Base-by-base conservation (phyloP, 2,797 vertebrate species). In the Enteromius viviparus region DNA sequence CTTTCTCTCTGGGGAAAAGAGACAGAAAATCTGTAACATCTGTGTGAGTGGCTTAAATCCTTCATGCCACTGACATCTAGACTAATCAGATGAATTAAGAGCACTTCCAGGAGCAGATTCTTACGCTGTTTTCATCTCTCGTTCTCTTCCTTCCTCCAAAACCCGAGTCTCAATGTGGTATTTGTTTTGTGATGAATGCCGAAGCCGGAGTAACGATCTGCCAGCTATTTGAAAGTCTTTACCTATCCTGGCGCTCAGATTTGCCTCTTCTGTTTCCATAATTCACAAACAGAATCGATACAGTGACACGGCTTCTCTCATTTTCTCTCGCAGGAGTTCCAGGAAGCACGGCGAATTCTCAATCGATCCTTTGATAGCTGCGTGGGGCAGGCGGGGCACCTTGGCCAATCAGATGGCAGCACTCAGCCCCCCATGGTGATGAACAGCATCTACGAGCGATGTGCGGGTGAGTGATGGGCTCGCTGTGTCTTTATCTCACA, bases 321-420 rank as follows among this genome's bases (percentile, higher is more conserved):
- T 81, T 60, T 47, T 78, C 51, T 81, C 51, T 80, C 62, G 49
- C 80, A 88, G 88, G 88, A 88, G 79, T 83, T 80, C 78, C 74
- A 71, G n/a, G 87, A 89, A 76, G 78, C 45, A 75, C 83, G 81
- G 12, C 69, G 87, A 77, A 83, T 92, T 83, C 90, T 92, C 37
- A 96, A 92, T 87, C 84, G 89, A 15, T 87, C 91, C 40, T 88
- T 91, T 83, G 94, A 95, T 0, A 92, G 88, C 87, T 92, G 89
- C 79, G 90, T 92, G 10, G 90, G 89, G 68, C 85, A 92, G 0
- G 2, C 87, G 47, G 81, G 76, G 6, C 81, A 88, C 74, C 80
- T 90, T 86, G 88, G 90, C 81, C 92, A 87, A 17, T 85, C 85
- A 70, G 91, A 86, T 2, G 90, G 90, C 32, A 4, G 84, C 15